Evolutionary conservation across 2,797 vertebrate genomes (phyloP).

Genomic region (Phataginus tricuspis): DNA sequence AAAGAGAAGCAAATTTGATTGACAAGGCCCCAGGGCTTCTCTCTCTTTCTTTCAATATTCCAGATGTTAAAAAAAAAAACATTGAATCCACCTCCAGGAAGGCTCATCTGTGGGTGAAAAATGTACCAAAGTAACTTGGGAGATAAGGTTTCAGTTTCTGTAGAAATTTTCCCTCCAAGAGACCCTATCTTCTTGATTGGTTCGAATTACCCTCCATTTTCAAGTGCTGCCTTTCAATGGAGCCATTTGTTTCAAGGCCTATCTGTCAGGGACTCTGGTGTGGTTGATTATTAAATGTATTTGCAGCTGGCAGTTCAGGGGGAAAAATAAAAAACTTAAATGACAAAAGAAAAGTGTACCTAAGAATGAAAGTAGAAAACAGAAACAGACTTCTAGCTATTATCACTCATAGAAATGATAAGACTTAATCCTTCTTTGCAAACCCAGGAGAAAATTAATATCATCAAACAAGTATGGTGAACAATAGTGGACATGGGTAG

Average conservation of each 20-base stretch:
- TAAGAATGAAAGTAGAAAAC: conserved; percentile 43
- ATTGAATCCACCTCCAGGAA: conserved; percentile 2
- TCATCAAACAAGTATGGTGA: not conserved
- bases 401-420: not conserved
- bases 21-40: conserved; percentile 48
- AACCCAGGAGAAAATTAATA: not conserved
- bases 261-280: conserved; percentile 59
- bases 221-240: conserved; percentile 41
- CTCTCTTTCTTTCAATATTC: conserved; percentile 59
- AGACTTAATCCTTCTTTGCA: not conserved
- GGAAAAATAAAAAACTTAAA: not conserved
- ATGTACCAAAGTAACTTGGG: not conserved
- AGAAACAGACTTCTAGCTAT: not conserved
- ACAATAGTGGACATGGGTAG: rapidly evolving
- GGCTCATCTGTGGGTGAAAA: not conserved
- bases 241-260: conserved; percentile 60
- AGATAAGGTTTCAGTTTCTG: conserved; percentile 19
- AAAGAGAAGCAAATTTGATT: conserved; percentile 64
- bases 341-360: conserved; percentile 54
- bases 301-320: conserved; percentile 62
- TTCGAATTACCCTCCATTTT: conserved; percentile 65
- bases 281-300: conserved; percentile 62
- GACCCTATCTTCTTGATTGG: conserved; percentile 61
- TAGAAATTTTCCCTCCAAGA: conserved; percentile 59
- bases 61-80: conserved; percentile 61